phyloP scores from a whole-genome alignment of 2,888 invertebrate species.

The Scaptomyza tumidula region DNA sequence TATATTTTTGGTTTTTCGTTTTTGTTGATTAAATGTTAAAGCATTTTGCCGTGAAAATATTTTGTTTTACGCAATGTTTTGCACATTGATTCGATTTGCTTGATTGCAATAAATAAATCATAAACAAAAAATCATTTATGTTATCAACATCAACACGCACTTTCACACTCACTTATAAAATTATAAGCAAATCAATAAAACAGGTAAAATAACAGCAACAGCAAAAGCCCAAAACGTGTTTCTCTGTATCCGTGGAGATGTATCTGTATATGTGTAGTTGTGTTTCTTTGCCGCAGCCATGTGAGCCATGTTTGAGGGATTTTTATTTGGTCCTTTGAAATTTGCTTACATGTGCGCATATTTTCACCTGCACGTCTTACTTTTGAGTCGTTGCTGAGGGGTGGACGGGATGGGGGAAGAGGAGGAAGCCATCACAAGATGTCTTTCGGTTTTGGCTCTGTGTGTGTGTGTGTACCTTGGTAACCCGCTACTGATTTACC shows the following conservation, averaged over 20 bases:
- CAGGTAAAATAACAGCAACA: constrained; percentile 1
- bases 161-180: constrained; percentile 28
- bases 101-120: constrained; percentile 52
- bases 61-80: constrained; percentile 36
- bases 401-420: not conserved
- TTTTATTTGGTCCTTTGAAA: constrained; percentile 56
- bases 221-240: constrained; percentile 15
- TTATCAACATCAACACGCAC: constrained; percentile 61
- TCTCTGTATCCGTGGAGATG: constrained; percentile 11
- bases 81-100: constrained; percentile 58
- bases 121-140: constrained; percentile 54
- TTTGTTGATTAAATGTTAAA: constrained; percentile 49
- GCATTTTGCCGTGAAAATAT: constrained; percentile 34
- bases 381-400: not conserved
- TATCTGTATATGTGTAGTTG: constrained; percentile 12
- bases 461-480: constrained; percentile 45
- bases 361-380: constrained; percentile 68
- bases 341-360: constrained; percentile 78
- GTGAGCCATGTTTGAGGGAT: constrained; percentile 32
- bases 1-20: constrained; percentile 8
- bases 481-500: constrained; percentile 79
- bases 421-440: constrained; percentile 14
- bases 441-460: constrained; percentile 27
- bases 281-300: constrained; percentile 25
- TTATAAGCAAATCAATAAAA: constrained; percentile 72